Evolutionary conservation across 2,888 invertebrate species (phyloP).

Genomic region (Polyommatus iphigenia): DNA sequence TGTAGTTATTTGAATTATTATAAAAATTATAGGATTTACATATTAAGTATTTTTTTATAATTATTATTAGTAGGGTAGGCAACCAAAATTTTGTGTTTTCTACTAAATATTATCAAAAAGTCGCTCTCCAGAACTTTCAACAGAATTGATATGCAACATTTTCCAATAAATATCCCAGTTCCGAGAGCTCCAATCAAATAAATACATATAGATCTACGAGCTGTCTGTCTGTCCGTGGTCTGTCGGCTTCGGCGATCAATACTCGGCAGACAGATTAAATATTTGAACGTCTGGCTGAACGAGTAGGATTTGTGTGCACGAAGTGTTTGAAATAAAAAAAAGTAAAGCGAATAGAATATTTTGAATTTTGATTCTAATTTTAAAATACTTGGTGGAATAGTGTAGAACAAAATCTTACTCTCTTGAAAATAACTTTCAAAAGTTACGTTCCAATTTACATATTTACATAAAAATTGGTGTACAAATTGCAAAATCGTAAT

Average conservation of each 20-base stretch:
- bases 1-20: no score
- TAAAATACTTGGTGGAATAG: background rate
- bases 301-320: conserved; percentile 5
- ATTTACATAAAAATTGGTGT: background rate
- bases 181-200: conserved; percentile 10
- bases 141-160: background rate
- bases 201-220: conserved; percentile 21
- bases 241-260: conserved; percentile 22
- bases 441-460: conserved; percentile 4
- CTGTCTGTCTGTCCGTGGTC: conserved; percentile 20
- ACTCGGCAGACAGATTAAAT: conserved; percentile 24
- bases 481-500: background rate
- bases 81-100: no score
- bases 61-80: no score
- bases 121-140: background rate
- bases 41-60: no score
- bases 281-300: conserved; percentile 19
- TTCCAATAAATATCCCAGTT: background rate
- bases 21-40: no score
- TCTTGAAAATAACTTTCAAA: conserved; percentile 6
- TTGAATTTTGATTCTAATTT: background rate
- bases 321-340: background rate
- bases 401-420: background rate
- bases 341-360: background rate
- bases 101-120: no score